A percentile compares a stretch with the other conserved stretches of the same genome.
Conservation (phyloP, 1,140 invertebrate species). For the Sarcophaga bullata region DNA sequence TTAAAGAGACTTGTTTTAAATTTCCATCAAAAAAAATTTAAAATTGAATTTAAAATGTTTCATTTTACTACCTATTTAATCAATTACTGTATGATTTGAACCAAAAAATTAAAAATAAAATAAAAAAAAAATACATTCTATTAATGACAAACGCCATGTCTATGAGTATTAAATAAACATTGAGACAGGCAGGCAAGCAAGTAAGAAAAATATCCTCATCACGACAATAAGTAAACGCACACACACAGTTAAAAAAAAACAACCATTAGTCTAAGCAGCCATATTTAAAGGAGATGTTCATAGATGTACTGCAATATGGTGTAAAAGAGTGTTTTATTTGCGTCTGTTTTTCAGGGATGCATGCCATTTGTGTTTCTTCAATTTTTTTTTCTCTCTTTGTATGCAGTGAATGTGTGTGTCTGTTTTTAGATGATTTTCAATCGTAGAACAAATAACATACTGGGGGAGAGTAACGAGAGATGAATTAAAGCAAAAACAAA, state of each 20-base stretch:
- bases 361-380: neutral
- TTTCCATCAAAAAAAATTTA: too few relatives aligned
- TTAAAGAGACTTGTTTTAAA: too few relatives aligned
- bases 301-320: neutral
- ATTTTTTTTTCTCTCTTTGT: neutral
- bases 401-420: slow-evolving; percentile 12
- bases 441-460: neutral
- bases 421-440: neutral
- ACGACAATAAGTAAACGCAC: neutral
- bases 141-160: slow-evolving; percentile 2
- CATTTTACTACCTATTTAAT: too few relatives aligned
- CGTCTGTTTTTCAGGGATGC: slow-evolving; percentile 29
- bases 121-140: too few relatives aligned
- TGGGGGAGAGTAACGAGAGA: neutral
- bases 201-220: too few relatives aligned
- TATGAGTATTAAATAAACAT: neutral
- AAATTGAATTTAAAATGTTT: too few relatives aligned
- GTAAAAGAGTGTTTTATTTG: neutral
- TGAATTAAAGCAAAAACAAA: neutral
- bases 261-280: slow-evolving; percentile 16
- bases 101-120: too few relatives aligned
- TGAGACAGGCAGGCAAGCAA: neutral
- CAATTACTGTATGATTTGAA: too few relatives aligned
- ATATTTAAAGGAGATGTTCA: slow-evolving; percentile 7
- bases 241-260: neutral